phyloP scores from a whole-genome alignment of 2,888 invertebrate genomes.

The Rugalucina vietnamica region DNA sequence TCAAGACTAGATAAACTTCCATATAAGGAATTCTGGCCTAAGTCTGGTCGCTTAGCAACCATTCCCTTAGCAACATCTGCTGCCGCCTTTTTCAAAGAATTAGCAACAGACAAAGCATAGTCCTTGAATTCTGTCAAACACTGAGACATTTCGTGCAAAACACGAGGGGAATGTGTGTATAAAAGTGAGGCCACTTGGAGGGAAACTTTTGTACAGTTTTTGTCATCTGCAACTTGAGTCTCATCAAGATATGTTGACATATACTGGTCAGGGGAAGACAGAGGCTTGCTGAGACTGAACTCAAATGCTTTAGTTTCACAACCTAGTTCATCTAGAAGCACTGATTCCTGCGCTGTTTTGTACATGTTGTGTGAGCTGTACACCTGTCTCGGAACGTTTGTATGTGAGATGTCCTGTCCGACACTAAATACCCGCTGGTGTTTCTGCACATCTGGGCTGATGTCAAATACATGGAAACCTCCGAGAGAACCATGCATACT shows the following conservation, averaged over 20 bases:
- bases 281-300: slow-evolving; percentile 56
- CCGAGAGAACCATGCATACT: slow-evolving; percentile 94
- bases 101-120: slow-evolving; percentile 92
- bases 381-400: slow-evolving; percentile 29
- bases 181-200: slow-evolving; percentile 93
- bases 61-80: slow-evolving; percentile 97
- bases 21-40: slow-evolving; percentile 51
- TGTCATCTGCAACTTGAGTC: slow-evolving; percentile 13
- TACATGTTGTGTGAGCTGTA: slow-evolving; percentile 78
- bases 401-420: slow-evolving; percentile 62
- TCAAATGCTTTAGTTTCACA: slow-evolving; percentile 62
- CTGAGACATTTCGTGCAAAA: slow-evolving; percentile 93
- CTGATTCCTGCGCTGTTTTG: slow-evolving; percentile 75
- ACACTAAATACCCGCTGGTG: slow-evolving; percentile 90
- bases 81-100: slow-evolving; percentile 94
- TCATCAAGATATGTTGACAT: not conserved
- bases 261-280: not conserved
- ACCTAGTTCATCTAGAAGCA: slow-evolving; percentile 40
- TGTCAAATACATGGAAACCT: slow-evolving; percentile 93
- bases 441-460: slow-evolving; percentile 91
- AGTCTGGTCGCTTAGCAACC: slow-evolving; percentile 74
- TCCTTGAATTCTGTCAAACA: slow-evolving; percentile 96
- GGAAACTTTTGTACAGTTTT: slow-evolving; percentile 54
- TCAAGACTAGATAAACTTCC: slow-evolving; percentile 63
- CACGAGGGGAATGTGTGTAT: slow-evolving; percentile 95